Base-by-base conservation (phyloP, 2,888 invertebrate genomes). In the Dexiosoma caninum region DNA sequence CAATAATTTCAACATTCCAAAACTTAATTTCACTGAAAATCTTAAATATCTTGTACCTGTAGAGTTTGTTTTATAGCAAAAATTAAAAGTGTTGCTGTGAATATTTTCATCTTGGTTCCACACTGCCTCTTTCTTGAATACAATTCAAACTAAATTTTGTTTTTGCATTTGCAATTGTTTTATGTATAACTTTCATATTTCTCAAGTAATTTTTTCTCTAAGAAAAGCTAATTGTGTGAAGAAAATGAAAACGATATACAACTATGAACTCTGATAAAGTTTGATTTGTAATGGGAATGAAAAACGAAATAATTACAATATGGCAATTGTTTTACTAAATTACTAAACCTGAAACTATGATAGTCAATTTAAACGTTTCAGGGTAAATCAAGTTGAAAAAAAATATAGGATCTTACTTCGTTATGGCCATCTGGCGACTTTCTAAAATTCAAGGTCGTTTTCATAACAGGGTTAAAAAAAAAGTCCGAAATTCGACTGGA, bases 41-140 rank as follows among this genome's bases (percentile, higher is more conserved):
- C n/a, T 35, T 14, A 19, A 8, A 21, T 46, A n/a, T 30, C 8
- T 40, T 23, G 2, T 70, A 78, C 78, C 72, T 67, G 60, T 9
- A 55, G 14, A 9, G 72, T 35, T 16, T 42, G 14, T 23, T 57
- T 40, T 9, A 74, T 23, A 1, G 14, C 40, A 55, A 62, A 1
- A 40, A 32, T 23, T 8, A 69, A 19, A 37, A 67, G 6, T 49
- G 74, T 57, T 1, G 69, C 1, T 2, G 30, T 6, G 32, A 78
- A 19, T 35, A 62, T 16, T 37, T 74, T 62, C 67, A 78, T 72
- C 14, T 49, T 74, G 44, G 1, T 30, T 1, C 7, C 19, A 0
- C 30, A 2, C 5, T 16, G 2, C 16, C 1, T 23, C n/a, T 21
- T 46, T 1, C 3, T 16, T 2, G 30, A 42, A n/a, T 40, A 19